These are phyloP conservation scores for Rhinophrynus dorsalis DNA, from an alignment of 2,797 vertebrate genomes.

Conservation along the genomic window DNA sequence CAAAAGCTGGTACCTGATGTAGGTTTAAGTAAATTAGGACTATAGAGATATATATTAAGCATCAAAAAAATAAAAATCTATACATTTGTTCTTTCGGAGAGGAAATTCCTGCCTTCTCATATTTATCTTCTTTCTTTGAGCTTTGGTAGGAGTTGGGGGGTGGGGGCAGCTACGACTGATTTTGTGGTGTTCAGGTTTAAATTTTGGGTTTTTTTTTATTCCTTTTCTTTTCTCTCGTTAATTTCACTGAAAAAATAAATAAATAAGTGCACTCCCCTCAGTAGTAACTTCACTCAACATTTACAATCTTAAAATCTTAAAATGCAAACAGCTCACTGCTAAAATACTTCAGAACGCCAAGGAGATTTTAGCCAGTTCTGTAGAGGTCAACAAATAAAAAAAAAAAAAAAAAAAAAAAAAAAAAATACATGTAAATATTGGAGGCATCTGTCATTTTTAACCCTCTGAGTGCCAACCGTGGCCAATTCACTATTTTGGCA, in stretches of 20 bases:
- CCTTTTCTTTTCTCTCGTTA: slow-evolving; percentile 31
- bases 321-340: slow-evolving; percentile 60
- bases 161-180: slow-evolving; percentile 73
- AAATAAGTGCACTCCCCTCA: slow-evolving; percentile 87
- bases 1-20: slow-evolving; percentile 88
- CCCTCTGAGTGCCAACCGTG: too few species aligned
- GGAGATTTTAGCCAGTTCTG: slow-evolving; percentile 54
- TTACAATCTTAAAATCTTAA: slow-evolving; percentile 73
- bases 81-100: slow-evolving; percentile 77
- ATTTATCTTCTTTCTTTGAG: slow-evolving; percentile 74
- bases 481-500: too few species aligned
- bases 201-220: slow-evolving; percentile 55
- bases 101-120: slow-evolving; percentile 74
- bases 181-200: slow-evolving; percentile 57
- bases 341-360: slow-evolving; percentile 71
- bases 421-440: slow-evolving; percentile 19
- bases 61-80: slow-evolving; percentile 79
- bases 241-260: slow-evolving; percentile 57
- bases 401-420: slow-evolving; percentile 20
- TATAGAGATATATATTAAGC: slow-evolving; percentile 70
- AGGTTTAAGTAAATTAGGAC: slow-evolving; percentile 70
- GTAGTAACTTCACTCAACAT: slow-evolving; percentile 70
- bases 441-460: slow-evolving; percentile 25
- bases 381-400: slow-evolving; percentile 47
- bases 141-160: slow-evolving; percentile 86